Percentiles rank a stretch among this genome's conserved stretches.
Evolutionary conservation across 30 jellyfish, hydroid and myxozoan species (phyloP).

Genomic region (Thelohanellus kitauei): DNA sequence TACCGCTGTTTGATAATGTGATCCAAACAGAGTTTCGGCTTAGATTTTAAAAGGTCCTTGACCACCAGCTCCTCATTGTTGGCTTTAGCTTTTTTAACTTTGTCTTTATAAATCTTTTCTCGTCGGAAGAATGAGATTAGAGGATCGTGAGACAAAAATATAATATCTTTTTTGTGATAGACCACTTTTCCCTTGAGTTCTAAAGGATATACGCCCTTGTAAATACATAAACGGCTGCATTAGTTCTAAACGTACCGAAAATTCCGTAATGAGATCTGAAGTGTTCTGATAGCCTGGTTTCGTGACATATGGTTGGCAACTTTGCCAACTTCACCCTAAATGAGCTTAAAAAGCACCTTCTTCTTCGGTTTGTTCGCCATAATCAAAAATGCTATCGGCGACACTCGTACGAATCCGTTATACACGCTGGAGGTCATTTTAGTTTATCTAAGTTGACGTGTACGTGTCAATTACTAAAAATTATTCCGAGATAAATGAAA

Average conservation of each 20-base stretch:
- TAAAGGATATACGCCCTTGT: slow-evolving; percentile 80
- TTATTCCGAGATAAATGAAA: no score
- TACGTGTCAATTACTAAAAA: no score
- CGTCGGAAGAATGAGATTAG: slow-evolving; percentile 45
- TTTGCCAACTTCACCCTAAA: slow-evolving; percentile 99
- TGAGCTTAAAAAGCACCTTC: no score
- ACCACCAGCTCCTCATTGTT: slow-evolving; percentile 38
- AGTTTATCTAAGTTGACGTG: no score
- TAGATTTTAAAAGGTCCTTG: slow-evolving; percentile 33
- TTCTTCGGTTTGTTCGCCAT: no score
- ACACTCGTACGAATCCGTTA: no score
- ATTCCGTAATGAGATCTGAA: slow-evolving; percentile 70
- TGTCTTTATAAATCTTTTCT: slow-evolving; percentile 31
- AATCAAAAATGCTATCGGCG: no score
- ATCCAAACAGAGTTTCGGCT: slow-evolving; percentile 55
- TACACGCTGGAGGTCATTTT: no score
- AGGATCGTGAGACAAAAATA: slow-evolving; percentile 75
- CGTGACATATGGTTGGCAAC: slow-evolving; percentile 53
- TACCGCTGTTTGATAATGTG: slow-evolving; percentile 88
- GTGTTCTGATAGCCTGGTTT: slow-evolving; percentile 55
- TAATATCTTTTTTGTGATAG: slow-evolving; percentile 56
- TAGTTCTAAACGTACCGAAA: slow-evolving; percentile 44
- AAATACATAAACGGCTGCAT: slow-evolving; percentile 89
- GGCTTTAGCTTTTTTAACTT: slow-evolving; percentile 54
- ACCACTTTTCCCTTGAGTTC: slow-evolving; percentile 66